These are phyloP conservation scores for Peromyscus californicus DNA, from an alignment of 2,113 vertebrate genomes.

Conservation along the genomic window DNA sequence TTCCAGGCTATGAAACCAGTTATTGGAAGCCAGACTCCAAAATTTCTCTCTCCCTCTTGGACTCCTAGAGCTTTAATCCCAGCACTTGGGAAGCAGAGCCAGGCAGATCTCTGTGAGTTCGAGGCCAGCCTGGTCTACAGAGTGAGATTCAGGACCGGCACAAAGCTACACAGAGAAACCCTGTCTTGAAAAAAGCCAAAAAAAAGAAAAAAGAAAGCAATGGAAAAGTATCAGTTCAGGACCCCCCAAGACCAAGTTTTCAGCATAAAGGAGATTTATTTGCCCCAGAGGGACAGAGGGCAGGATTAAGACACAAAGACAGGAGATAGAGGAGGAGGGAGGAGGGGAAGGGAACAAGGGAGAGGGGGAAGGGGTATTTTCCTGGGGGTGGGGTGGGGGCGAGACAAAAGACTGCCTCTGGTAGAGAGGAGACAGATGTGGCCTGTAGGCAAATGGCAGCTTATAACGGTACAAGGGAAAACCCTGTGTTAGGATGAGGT, in stretches of 20 bases:
- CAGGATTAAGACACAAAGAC: not conserved
- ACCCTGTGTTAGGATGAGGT: not conserved
- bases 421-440: not conserved
- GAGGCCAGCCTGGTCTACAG: too few relatives aligned
- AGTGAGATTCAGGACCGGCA: too few relatives aligned
- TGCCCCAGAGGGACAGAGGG: not conserved
- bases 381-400: too few relatives aligned
- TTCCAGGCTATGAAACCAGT: not conserved
- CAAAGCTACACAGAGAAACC: too few relatives aligned
- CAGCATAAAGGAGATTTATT: not conserved
- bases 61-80: not conserved
- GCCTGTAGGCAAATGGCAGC: too few relatives aligned
- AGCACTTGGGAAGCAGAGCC: too few relatives aligned
- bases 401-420: not conserved
- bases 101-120: too few relatives aligned
- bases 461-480: too few relatives aligned
- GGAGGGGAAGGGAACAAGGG: not conserved
- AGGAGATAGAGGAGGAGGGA: not conserved
- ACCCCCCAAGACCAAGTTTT: not conserved
- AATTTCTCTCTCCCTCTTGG: not conserved
- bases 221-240: not conserved
- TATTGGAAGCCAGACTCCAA: not conserved
- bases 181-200: too few relatives aligned
- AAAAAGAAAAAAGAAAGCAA: too few relatives aligned
- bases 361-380: not conserved